Base-by-base conservation (phyloP, 2,113 vertebrate genomes). In the Grallaria varia region DNA sequence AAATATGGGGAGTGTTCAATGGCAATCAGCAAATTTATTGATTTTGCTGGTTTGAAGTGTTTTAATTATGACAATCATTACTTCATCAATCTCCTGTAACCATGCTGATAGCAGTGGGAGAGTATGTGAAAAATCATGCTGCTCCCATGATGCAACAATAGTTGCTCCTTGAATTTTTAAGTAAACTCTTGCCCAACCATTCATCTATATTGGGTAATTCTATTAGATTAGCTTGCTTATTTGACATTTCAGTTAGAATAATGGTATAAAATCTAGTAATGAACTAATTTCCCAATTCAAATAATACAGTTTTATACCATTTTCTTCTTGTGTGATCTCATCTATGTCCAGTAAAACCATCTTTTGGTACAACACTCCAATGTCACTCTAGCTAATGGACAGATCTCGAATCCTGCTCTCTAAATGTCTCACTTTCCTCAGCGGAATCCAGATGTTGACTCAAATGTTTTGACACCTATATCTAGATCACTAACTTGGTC, bases 81-180 rank as follows among this genome's bases (percentile, higher is more conserved):
- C n/a, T 73, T 79, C 35, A 71, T 17, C 0, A 0, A 16, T 37
- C 20, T 63, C 22, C 37, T 52, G 31, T 58, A 63, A 52, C 44
- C 33, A 50, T 23, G 18, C 6, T 58, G 6, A 53, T 23, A 44
- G 23, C 9, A 73, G 59, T 22, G 21, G 42, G 42, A 73, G 17
- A 85, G 6, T 8, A 73, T 64, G 60, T 0, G 1, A 68, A 76
- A 92, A 80, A 67, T 67, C 15, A 39, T 39, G 6, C 19, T 63
- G 49, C 19, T 87, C 16, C 31, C 68, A 22, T 28, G 33, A 71
- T 50, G 33, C 11, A 88, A 67, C 25, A 45, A 19, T n/a, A 37
- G n/a, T 4, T 58, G 9, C 5, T 72, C 27, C 24, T 68, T 72
- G 42, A 73, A 47, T 14, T 72, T 84, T 42, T 33, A 24, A 15